These are phyloP conservation scores for Drosophila anomelani DNA, from an alignment of 2,888 invertebrate species.

Conservation along the genomic window DNA sequence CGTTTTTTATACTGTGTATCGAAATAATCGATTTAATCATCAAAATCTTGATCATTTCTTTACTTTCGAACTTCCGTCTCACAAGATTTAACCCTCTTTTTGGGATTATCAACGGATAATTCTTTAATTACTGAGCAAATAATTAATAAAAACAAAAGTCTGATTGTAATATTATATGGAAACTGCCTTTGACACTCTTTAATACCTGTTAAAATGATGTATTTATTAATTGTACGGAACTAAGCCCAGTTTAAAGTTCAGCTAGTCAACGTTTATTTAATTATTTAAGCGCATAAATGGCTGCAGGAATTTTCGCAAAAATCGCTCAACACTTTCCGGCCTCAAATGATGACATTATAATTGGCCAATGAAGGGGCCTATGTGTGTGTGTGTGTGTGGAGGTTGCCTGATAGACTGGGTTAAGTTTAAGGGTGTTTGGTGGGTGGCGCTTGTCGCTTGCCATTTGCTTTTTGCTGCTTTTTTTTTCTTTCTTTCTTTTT, in stretches of 20 bases:
- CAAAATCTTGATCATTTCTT: not conserved
- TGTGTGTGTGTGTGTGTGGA: conserved; percentile 6
- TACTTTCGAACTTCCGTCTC: not conserved
- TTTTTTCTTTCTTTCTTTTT: not conserved
- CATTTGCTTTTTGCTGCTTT: not conserved
- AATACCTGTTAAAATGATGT: not conserved
- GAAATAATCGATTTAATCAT: not conserved
- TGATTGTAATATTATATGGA: too few species aligned
- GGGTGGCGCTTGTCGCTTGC: conserved; percentile 2
- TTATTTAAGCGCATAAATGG: conserved; percentile 5
- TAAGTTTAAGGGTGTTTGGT: conserved; percentile 29
- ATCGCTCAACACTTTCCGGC: conserved; percentile 17
- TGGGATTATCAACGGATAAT: not conserved
- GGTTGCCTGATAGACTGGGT: conserved; percentile 16
- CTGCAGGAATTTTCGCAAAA: not conserved
- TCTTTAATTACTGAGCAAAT: not conserved
- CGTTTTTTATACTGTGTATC: too few species aligned
- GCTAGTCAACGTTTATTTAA: not conserved
- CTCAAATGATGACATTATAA: conserved; percentile 35
- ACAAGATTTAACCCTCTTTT: too few species aligned
- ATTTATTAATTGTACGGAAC: not conserved
- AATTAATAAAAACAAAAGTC: too few species aligned
- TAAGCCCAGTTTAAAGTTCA: not conserved
- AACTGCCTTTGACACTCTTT: not conserved
- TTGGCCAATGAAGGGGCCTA: conserved; percentile 2